Evolutionary conservation across 2,888 invertebrate species (phyloP).

Genomic region (Chalcosyrphus nemorum): DNA sequence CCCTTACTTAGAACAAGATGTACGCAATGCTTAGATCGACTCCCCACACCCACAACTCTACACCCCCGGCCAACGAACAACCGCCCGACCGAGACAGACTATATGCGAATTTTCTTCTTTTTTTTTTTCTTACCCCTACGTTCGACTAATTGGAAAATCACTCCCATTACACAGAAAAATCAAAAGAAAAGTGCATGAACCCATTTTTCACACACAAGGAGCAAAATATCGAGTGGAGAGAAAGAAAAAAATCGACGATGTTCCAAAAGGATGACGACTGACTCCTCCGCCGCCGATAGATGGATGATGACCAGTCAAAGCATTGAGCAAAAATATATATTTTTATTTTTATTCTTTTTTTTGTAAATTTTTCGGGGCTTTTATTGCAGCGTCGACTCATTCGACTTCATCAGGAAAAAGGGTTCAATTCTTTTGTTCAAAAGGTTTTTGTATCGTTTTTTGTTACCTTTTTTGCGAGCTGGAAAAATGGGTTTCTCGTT

Average conservation of each 20-base stretch:
- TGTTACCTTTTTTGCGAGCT: slow-evolving; percentile 65
- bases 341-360: background rate
- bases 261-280: slow-evolving; percentile 68
- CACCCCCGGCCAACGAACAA: background rate
- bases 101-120: background rate
- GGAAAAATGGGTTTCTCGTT: too few relatives aligned
- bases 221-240: background rate
- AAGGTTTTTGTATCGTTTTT: slow-evolving; percentile 30
- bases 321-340: slow-evolving; percentile 50
- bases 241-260: slow-evolving; percentile 53
- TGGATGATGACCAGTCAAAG: slow-evolving; percentile 3
- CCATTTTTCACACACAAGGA: slow-evolving; percentile 25
- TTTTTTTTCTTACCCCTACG: too few relatives aligned
- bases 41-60: slow-evolving; percentile 14
- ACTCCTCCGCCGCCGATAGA: background rate
- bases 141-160: slow-evolving; percentile 27
- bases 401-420: too few relatives aligned
- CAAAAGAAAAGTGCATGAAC: slow-evolving; percentile 43
- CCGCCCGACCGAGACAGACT: background rate
- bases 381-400: too few relatives aligned
- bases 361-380: too few relatives aligned
- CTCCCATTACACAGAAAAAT: background rate
- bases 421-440: too few relatives aligned
- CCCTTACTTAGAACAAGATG: slow-evolving; percentile 6
- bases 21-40: slow-evolving; percentile 17